A percentile compares a stretch with the other conserved stretches of the same genome.
These are phyloP conservation scores for Anableps anableps DNA, from an alignment of 2,797 vertebrate species.

Conservation along the genomic window DNA sequence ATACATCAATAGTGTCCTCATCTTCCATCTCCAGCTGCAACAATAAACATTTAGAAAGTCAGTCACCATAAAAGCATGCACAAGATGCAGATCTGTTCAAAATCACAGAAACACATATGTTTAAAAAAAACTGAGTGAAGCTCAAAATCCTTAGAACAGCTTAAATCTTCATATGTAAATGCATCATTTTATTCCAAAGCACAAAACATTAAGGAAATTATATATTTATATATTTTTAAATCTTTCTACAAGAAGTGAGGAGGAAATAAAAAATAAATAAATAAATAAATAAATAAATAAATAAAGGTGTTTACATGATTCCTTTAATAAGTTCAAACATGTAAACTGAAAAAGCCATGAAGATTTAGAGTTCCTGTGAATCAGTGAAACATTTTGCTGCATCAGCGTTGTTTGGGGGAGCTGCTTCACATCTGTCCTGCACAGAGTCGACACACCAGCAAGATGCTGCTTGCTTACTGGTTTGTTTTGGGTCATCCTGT, in stretches of 20 bases:
- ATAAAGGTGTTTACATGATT: neutral
- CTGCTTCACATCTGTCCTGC: neutral
- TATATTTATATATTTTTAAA: too few relatives aligned
- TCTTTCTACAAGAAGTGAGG: neutral
- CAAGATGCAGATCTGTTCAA: neutral
- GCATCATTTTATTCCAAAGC: neutral
- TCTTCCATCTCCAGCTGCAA: slow-evolving; percentile 95
- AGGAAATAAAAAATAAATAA: too few relatives aligned
- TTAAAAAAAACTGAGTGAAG: neutral
- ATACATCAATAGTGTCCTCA: slow-evolving; percentile 93
- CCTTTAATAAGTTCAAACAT: neutral
- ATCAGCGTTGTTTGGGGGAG: neutral
- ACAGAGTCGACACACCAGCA: too few relatives aligned
- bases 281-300: neutral
- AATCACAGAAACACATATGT: neutral
- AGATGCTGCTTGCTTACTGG: too few relatives aligned
- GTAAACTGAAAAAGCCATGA: neutral
- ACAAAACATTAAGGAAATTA: neutral
- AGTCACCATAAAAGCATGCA: neutral
- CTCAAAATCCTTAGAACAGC: neutral
- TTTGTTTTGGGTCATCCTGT: too few relatives aligned
- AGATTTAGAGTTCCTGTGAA: neutral
- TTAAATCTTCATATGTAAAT: neutral
- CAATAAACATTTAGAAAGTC: slow-evolving; percentile 9
- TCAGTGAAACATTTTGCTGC: neutral